Evolutionary conservation across 2,113 vertebrate genomes (phyloP), one percentile per base, ranked within the genome.

Genomic region (Hippoglossus stenolepis): DNA sequence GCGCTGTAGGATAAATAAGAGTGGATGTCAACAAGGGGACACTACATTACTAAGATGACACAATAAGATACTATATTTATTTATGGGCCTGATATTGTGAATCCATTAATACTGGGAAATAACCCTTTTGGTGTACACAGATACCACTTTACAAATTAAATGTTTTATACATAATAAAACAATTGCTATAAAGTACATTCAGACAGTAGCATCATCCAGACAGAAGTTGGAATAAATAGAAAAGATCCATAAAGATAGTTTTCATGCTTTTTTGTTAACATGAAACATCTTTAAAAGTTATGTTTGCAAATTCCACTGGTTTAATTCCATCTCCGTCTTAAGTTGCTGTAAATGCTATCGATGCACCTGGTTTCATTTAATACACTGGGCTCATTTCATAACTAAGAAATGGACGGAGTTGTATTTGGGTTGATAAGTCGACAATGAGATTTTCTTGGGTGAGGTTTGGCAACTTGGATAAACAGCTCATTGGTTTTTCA

Each of bases 401-500:
- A 35, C 35, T 45, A 45, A 45, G 43, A 45, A 45, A 45, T 45
- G 43, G 12, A 35, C 1, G 8, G 45, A 15, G 45, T 15, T 47
- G 2, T 13, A 15, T 47, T 47, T 1, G 1, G 49, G 18, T 51
- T 17, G 49, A 3, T 9, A 2, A 1, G 20, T 53, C 20, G n/a
- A 53, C 18, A n/a, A n/a, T 54, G 2, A n/a, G 7, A 11, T 54
- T 2, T n/a, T 10, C 20, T n/a, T 8, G 13, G 13, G 2, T 45
- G 4, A 15, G 15, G 15, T 15, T 17, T 18, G 21, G 20, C 2
- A 51, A 12, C 57, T 20, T 53, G 17, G 38, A 49, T 20, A 26
- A 47, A 28, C 35, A 45, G 60, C 70, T 47, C 45, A 82, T 59
- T 74, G 68, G 74, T 66, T 65, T 73, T 62, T 62, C 38, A 65